Base-by-base conservation (phyloP, 2,797 vertebrate species). In the Malacoraja senta region DNA sequence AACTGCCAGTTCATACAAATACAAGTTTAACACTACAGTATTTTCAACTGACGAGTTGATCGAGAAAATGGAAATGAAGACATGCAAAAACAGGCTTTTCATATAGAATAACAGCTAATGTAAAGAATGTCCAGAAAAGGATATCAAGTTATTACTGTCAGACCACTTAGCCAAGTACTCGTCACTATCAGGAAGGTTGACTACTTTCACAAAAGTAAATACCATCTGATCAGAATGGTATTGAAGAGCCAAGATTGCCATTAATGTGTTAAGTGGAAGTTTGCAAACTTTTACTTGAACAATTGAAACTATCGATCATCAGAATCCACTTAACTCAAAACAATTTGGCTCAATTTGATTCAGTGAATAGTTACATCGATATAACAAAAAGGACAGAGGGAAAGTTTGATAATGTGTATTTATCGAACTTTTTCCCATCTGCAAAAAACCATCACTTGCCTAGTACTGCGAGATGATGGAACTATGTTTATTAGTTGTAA, bases 301-400 rank as follows among this genome's bases (percentile, higher is more conserved):
- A 53, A 92, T n/a, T 58, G 90, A 72, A 26, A 72, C 76, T 76
- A 44, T 53, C 90, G 72, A 32, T 8, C 90, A 92, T 44, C 21
- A 91, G 35, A 74, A 74, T 76, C 44, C 90, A 92, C 72, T 92
- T 76, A 35, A 29, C 90, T n/a, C 29, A 72, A 44, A 91, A 53
- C 90, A 91, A 35, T 38, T 44, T 44, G 17, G 26, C 9, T 74
- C 71, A 53, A 3, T 92, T 24, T 15, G 1, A 21, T 91, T 29
- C 68, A 7, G 13, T 24, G 90, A 21, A 74, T 12, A 72, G 29
- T 1, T 72, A 10, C 8, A 12, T 38, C 8, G 35, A 17, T 29
- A 53, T 53, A 53, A 53, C 44, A 6, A 53, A 68, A 68, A 9
- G n/a, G 35, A 68, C 68, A n/a, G 63, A 38, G 32, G 29, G 38